Conservation (phyloP, 2,113 vertebrate genomes). For the Cynoglossus semilaevis region DNA sequence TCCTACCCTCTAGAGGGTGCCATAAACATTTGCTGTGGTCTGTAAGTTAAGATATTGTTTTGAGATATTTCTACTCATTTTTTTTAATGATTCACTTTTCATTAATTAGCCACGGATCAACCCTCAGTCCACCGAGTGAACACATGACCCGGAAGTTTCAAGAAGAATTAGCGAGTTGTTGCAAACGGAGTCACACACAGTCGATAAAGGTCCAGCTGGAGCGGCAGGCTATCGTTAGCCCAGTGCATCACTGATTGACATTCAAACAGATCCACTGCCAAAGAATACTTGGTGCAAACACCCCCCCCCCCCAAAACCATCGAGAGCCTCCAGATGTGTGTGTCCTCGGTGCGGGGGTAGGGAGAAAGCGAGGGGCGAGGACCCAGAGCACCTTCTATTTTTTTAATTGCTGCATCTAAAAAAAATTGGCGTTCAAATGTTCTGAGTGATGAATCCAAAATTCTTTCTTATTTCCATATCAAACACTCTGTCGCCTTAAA, state of each 20-base stretch:
- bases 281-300: slow-evolving; percentile 37
- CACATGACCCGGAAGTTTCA: neutral
- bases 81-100: no score
- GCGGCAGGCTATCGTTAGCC: slow-evolving; percentile 10
- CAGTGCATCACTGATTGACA: slow-evolving; percentile 36
- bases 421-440: slow-evolving; percentile 24
- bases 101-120: no score
- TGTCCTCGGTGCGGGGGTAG: slow-evolving; percentile 48
- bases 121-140: no score
- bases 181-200: slow-evolving; percentile 19
- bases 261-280: slow-evolving; percentile 16
- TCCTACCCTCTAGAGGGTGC: no score
- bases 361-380: slow-evolving; percentile 32
- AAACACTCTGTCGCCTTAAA: slow-evolving; percentile 15
- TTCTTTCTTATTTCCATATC: slow-evolving; percentile 7
- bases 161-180: neutral
- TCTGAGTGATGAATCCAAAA: slow-evolving; percentile 25
- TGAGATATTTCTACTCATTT: no score
- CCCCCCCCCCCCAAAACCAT: slow-evolving; percentile 10
- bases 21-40: no score
- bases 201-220: slow-evolving; percentile 20
- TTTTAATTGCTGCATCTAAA: slow-evolving; percentile 34
- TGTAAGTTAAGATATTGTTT: no score
- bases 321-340: slow-evolving; percentile 53
- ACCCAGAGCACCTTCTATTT: slow-evolving; percentile 40